Conservation (phyloP, 30 jellyfish, hydroid and myxozoan species). For the Mastigias papua region DNA sequence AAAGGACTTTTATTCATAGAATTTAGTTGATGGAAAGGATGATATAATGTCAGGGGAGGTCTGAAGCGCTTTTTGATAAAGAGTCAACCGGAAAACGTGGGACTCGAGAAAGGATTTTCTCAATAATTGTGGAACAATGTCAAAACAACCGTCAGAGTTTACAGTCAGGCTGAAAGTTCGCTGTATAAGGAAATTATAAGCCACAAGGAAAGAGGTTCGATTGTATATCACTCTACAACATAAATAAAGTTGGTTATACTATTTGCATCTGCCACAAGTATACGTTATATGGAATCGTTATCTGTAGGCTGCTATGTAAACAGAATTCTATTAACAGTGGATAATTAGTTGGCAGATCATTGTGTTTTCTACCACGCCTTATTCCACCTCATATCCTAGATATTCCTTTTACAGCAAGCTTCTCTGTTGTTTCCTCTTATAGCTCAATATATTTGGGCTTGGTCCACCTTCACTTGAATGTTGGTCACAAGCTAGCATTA, state of each 20-base stretch:
- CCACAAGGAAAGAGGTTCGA: too few relatives aligned
- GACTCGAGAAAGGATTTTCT: not conserved
- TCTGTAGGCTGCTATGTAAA: too few relatives aligned
- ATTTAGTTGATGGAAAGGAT: not conserved
- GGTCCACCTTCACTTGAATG: not conserved
- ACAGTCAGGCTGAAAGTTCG: too few relatives aligned
- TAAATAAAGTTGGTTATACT: too few relatives aligned
- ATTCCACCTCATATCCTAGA: not conserved
- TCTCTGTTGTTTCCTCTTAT: not conserved
- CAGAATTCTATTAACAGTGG: not conserved
- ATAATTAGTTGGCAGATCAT: not conserved
- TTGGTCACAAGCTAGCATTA: not conserved
- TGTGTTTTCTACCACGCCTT: not conserved
- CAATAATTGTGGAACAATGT: too few relatives aligned
- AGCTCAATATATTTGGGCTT: not conserved
- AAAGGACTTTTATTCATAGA: not conserved
- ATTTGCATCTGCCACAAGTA: too few relatives aligned
- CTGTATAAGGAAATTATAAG: too few relatives aligned
- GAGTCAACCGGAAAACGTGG: constrained; percentile 12
- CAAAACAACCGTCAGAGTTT: too few relatives aligned
- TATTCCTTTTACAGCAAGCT: not conserved
- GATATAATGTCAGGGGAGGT: not conserved
- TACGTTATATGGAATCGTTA: too few relatives aligned
- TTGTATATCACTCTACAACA: too few relatives aligned
- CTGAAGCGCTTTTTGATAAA: not conserved